Base-by-base conservation (phyloP, 1,140 invertebrate species). In the Antheraea pernyi region DNA sequence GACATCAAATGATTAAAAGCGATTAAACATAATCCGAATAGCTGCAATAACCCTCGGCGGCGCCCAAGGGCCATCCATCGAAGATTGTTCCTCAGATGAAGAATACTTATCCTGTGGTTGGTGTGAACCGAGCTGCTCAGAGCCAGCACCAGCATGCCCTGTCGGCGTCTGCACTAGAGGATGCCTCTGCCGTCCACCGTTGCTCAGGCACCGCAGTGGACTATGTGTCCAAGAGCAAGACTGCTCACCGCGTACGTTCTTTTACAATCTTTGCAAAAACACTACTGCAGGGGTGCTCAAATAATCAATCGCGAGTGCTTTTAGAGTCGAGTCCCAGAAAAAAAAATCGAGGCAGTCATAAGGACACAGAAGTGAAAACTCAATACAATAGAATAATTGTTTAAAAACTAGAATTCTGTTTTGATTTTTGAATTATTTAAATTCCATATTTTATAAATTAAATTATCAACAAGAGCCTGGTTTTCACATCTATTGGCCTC, bases 71-170 rank as follows among this genome's bases (percentile, higher is more conserved):
- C 79, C 72, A 0, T 69, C 81, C 0, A 75, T 90, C 11, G 84
- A 86, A 30, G 85, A 89, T 71, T 91, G 88, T 58, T 74, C 71
- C 0, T 66, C 77, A 2, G 81, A 89, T 39, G 89, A 91, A 68
- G 80, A 82, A 53, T 91, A 81, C 70, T 77, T 83, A 7, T 73
- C 76, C 11, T 91, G 89, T 67, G 89, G 89, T 13, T 84, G 85
- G 79, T 91, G 89, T 59, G 86, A 91, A 65, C 76, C 80, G 9
- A 88, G 76, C 68, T 91, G 88, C 59, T 79, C 76, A 4, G 74
- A 83, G 7, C 86, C 85, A 0, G 7, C 67, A 0, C 86, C 85
- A 0, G 18, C 22, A 0, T 91, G 89, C 65, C 79, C 85, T 0
- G 42, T 65, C 6, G 42, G 73, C 9, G 73, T 83, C 9, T 91